Conservation (phyloP, 2,797 vertebrate genomes). For the Ataeniobius toweri region DNA sequence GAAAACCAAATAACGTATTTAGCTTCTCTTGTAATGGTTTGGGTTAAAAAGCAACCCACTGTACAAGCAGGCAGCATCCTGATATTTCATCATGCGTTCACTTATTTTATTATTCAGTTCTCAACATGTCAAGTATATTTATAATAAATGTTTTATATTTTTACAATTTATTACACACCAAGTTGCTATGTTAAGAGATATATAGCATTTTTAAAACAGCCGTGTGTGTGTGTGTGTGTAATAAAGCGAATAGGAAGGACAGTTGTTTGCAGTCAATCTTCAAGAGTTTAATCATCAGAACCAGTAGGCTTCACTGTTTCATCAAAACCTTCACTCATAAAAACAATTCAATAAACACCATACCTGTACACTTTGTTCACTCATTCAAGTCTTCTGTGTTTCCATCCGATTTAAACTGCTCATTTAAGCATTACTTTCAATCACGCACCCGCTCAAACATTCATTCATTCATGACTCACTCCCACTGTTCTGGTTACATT, state of each 20-base stretch:
- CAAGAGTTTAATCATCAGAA: slow-evolving; percentile 71
- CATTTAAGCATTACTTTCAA: slow-evolving; percentile 31
- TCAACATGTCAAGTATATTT: background rate
- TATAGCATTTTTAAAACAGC: background rate
- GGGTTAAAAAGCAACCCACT: background rate
- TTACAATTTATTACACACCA: background rate
- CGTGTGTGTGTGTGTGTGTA: slow-evolving; percentile 9
- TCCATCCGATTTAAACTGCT: slow-evolving; percentile 20
- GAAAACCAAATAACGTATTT: background rate
- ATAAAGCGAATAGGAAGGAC: slow-evolving; percentile 43
- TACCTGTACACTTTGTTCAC: slow-evolving; percentile 59
- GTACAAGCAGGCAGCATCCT: background rate
- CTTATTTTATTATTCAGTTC: background rate
- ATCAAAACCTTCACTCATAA: slow-evolving; percentile 52
- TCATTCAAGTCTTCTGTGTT: slow-evolving; percentile 25
- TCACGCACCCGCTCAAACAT: slow-evolving; percentile 10
- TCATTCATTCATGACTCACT: slow-evolving; percentile 27
- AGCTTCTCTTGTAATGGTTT: background rate
- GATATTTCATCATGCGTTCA: too few species aligned
- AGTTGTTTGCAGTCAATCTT: slow-evolving; percentile 59
- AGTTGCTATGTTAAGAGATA: background rate
- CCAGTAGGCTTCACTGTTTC: slow-evolving; percentile 53
- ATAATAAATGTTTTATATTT: background rate
- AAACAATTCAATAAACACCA: slow-evolving; percentile 35
- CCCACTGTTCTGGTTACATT: slow-evolving; percentile 57